Conservation (phyloP, 2,113 vertebrate genomes). For the Ancistrus triradiatus region DNA sequence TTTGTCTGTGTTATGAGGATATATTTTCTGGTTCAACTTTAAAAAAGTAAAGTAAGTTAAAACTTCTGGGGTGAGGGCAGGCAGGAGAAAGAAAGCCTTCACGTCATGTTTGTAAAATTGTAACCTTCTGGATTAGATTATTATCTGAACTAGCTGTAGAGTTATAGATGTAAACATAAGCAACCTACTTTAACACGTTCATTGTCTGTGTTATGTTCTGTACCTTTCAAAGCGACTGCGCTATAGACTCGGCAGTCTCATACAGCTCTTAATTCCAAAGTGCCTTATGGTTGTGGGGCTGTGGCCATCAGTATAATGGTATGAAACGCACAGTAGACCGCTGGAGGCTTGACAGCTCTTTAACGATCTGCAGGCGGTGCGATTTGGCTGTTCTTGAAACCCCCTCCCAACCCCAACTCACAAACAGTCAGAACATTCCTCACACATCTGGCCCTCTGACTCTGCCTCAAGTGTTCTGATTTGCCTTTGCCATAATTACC, state of each 20-base stretch:
- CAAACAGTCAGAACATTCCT: constrained; percentile 73
- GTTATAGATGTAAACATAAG: not conserved
- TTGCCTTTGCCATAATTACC: constrained; percentile 62
- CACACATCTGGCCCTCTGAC: constrained; percentile 70
- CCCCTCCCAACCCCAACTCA: constrained; percentile 42
- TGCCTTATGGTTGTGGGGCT: constrained; percentile 32
- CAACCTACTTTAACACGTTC: not conserved
- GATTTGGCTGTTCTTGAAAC: constrained; percentile 54
- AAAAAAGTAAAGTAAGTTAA: too few species aligned
- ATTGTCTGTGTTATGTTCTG: not conserved
- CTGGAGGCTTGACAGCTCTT: constrained; percentile 64
- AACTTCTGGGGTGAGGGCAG: not conserved
- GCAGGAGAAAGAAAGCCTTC: not conserved
- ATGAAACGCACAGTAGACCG: constrained; percentile 60
- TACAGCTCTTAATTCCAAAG: constrained; percentile 11
- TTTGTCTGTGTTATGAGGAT: too few species aligned
- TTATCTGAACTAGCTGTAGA: not conserved
- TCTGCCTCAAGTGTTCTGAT: constrained; percentile 54
- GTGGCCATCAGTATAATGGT: constrained; percentile 47
- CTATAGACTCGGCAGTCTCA: too few species aligned
- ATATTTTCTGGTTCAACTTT: too few species aligned
- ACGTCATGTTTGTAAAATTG: not conserved
- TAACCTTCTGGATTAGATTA: not conserved
- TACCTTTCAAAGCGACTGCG: too few species aligned
- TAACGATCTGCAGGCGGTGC: constrained; percentile 69